Evolutionary conservation across 2,797 vertebrate species (phyloP), one percentile per base, ranked within the genome.

Genomic region (Phyllotis vaccarum): DNA sequence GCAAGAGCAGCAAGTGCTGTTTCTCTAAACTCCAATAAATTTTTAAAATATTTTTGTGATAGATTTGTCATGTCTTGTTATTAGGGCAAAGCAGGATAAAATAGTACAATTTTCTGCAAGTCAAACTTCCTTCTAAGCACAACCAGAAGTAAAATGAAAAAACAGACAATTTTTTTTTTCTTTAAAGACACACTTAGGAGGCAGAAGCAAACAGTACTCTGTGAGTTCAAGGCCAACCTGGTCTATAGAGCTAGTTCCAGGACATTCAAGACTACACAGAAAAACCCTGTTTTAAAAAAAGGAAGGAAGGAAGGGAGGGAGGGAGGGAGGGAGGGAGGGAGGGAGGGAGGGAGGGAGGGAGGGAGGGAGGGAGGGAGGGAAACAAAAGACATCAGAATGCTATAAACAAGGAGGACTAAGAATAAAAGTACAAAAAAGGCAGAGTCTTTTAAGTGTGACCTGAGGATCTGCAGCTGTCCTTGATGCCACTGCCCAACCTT

Each of bases 81-180:
- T 40, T 56, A 56, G n/a, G 43, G 91, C 58, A 19, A 91, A 58
- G 40, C 62, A 46, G 37, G 9, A 95, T 29, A 8, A 91, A 95
- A 94, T 60, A 66, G 79, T 4, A 46, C 37, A n/a, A 37, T 87
- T 96, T 96, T 93, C 80, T 72, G 31, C 2, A 91, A 17, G 24
- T 37, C 13, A 83, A 2, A 79, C 24, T 43, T 94, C 46, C 81
- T 21, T 83, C 1, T 56, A 78, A 89, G 31, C 17, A 80, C 27
- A 86, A 83, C 31, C 64, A 86, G 31, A 46, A 88, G 34, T 86
- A 64, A 70, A 83, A 87, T 86, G 58, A 70, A 83, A 87, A 88
- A n/a, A 2, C 31, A 19, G 14, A 34, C n/a, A 21, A 94, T 37
- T 75, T 56, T 49, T 56, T 49, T 49, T 34, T 49, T 43, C 85